Base-by-base conservation (phyloP, 1,140 invertebrate genomes). In the Tetramorium alpestre region DNA sequence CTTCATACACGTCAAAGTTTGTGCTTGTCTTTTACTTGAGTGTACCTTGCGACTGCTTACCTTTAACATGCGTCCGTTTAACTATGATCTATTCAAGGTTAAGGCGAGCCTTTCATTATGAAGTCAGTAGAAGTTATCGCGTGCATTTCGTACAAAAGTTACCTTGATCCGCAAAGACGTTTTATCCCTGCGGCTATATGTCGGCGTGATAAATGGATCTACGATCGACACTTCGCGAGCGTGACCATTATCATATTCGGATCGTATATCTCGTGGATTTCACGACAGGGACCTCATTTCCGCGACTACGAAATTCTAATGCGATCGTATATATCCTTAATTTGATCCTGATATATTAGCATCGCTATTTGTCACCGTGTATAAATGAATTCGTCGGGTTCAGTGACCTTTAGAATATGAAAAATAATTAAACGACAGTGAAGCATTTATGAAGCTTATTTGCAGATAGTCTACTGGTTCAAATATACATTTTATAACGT, bases 271-370 rank as follows among this genome's bases (percentile, higher is more conserved):
- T 87, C 51, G 62, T 13, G 76, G 76, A 87, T 82, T 54, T 89
- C 75, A 81, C 81, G 88, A 85, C 75, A 51, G 73, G 81, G 62
- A 86, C 62, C 84, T 89, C 88, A 82, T 89, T 89, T 89, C 87
- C 88, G 69, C 69, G 84, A 38, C 38, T 60, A 41, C 72, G 67
- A 82, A 90, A 90, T 90, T 89, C 78, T 90, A 90, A 90, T 73
- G 89, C 85, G 62, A 28, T 38, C 49, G 73, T 84, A 82, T 90
- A 87, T 90, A 80, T 58, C 62, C 84, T 84, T 84, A 75, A 84
- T 64, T 84, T 60, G 62, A 18, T 58, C 25, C 38, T 80, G 88
- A 90, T 84, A 60, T 77, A 89, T 82, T 38, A 47, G 84, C 11
- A 33, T 4, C 4, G 72, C 47, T 49, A 89, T 90, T 90, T 90